These are phyloP conservation scores for Mesorhabditis belari DNA, from an alignment of 2,888 invertebrate species.

Conservation along the genomic window DNA sequence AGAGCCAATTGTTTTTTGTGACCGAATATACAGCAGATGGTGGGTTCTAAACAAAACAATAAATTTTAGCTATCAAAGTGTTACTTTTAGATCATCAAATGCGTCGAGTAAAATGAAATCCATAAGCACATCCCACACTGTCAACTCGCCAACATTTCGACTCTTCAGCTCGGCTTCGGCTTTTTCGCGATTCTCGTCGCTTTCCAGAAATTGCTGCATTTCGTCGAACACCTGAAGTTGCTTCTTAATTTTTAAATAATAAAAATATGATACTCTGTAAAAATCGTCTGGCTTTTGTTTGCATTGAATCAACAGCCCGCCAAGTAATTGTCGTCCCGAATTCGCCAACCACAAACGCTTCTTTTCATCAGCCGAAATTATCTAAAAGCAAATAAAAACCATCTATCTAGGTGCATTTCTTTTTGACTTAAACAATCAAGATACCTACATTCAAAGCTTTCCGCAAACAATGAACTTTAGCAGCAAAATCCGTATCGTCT, in stretches of 20 bases:
- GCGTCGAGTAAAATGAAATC: neutral
- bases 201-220: neutral
- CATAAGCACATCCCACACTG: neutral
- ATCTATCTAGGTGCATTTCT: no score
- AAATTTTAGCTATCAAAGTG: no score
- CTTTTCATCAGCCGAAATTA: neutral
- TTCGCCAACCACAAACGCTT: neutral
- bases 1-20: no score
- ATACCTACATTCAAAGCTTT: conserved; percentile 68
- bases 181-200: neutral
- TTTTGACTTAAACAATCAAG: neutral
- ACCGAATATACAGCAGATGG: no score
- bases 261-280: no score
- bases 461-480: conserved; percentile 87
- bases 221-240: neutral
- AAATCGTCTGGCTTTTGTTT: neutral
- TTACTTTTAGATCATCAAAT: neutral
- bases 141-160: neutral
- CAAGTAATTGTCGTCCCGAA: neutral
- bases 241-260: no score
- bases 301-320: neutral
- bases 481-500: conserved; percentile 85
- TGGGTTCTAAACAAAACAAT: no score
- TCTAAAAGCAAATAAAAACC: neutral
- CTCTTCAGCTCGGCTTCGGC: neutral